phyloP scores from a whole-genome alignment of 2,113 vertebrate species.

The Grammomys dolichurus region DNA sequence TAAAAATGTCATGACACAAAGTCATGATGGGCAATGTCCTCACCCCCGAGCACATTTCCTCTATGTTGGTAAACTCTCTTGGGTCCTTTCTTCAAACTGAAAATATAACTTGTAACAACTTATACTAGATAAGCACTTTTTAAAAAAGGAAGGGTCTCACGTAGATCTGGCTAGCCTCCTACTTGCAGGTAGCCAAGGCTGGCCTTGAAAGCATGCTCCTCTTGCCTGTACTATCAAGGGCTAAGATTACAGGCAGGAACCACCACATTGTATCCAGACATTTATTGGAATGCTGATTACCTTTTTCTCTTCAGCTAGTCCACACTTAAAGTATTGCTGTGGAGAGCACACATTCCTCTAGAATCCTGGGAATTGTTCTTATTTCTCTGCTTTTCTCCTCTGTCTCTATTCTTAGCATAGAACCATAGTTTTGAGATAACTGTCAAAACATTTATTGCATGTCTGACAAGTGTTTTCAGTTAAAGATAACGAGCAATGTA shows the following conservation, averaged over 20 bases:
- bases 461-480: background rate
- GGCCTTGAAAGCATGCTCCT: background rate
- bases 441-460: constrained; percentile 27
- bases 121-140: background rate
- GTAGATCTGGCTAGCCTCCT: background rate
- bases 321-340: background rate
- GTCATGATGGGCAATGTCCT: background rate
- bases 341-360: background rate
- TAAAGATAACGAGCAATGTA: constrained; percentile 8
- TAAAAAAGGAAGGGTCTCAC: background rate
- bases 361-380: background rate
- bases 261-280: background rate
- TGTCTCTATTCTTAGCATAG: background rate
- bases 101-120: constrained; percentile 25
- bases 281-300: background rate
- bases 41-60: constrained; percentile 13
- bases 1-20: constrained; percentile 10
- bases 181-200: background rate
- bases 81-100: constrained; percentile 34
- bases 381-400: constrained; percentile 12
- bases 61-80: constrained; percentile 28
- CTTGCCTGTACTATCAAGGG: background rate
- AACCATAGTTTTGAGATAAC: constrained; percentile 38
- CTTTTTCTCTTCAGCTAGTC: background rate
- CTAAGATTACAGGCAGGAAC: background rate